Base-by-base conservation (phyloP, 1,140 invertebrate species). In the Oryctes rhinoceros region DNA sequence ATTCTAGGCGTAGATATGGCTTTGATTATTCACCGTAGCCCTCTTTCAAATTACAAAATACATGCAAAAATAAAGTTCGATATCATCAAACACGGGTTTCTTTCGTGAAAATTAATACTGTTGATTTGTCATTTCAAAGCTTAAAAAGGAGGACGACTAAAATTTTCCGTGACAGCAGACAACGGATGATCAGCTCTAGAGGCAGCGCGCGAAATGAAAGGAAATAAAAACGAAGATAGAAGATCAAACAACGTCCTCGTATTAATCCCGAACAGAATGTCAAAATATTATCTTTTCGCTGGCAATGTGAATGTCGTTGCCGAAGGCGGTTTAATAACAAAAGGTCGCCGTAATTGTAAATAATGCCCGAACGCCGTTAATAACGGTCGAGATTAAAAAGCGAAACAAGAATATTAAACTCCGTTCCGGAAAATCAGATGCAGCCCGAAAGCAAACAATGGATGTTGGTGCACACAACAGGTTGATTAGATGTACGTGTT, bases 301-400 rank as follows among this genome's bases (percentile, higher is more conserved):
- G 65, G 53, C 24, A 71, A 37, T 24, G 7, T 15, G 35, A 71
- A 71, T 24, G 65, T 59, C 65, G 65, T 9, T 24, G 24, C 65
- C 35, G 24, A 35, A 71, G 65, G 65, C 65, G 18, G 65, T 71
- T 37, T 71, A 71, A 30, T 71, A 71, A 71, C 65, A 71, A 71
- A 71, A 35, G 35, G 65, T 71, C 65, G 20, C 65, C 20, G 65
- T 71, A 24, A 71, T 71, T 71, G 65, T 71, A 71, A 71, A 71
- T 71, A 71, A 71, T 71, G 65, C 65, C 24, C 13, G 65, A 71
- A 37, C 65, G 24, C 65, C 65, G 65, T 71, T 71, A 71, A 71
- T 71, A 71, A 71, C 7, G 37, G 65, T 71, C 65, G 20, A 71
- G 24, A 71, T 71, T 71, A 71, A 71, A 71, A 71, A 35, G 65